Percentiles rank a stretch among this genome's conserved stretches.
Evolutionary conservation across 1,140 invertebrate genomes (phyloP).

Genomic region (Trachymyrmex cornetzi): DNA sequence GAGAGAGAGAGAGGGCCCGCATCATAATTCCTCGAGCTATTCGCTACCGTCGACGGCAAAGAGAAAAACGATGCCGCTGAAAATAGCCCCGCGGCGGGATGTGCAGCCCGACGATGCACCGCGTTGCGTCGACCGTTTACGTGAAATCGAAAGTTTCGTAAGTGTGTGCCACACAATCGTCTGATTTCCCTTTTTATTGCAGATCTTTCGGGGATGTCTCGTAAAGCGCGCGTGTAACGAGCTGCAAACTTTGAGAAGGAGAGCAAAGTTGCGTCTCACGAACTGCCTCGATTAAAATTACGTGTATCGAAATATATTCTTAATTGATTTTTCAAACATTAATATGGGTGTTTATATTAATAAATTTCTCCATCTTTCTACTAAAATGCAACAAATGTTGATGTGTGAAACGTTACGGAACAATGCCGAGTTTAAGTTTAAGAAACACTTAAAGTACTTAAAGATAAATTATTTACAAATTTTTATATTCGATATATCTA

Average conservation of each 20-base stretch:
- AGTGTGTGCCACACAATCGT: conserved; percentile 21
- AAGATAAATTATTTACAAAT: not conserved
- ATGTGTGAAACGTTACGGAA: not conserved
- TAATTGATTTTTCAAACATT: conserved; percentile 4
- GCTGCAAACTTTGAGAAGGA: not conserved
- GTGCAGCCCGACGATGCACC: conserved; percentile 22
- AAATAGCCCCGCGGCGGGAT: conserved; percentile 65
- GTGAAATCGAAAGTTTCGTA: conserved; percentile 60
- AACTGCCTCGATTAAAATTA: conserved; percentile 19
- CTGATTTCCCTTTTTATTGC: conserved; percentile 23
- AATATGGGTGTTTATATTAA: not conserved
- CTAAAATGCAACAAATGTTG: not conserved
- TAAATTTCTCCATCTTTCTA: not conserved
- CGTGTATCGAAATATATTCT: not conserved
- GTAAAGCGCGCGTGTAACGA: conserved; percentile 43
- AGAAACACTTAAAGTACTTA: not conserved
- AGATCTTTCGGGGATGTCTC: conserved; percentile 30
- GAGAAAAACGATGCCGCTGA: conserved; percentile 73
- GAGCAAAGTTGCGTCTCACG: not conserved
- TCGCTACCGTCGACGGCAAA: conserved; percentile 74
- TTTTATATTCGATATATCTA: not conserved
- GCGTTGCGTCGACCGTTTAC: conserved; percentile 57
- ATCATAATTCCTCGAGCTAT: conserved; percentile 82
- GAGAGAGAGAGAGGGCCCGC: conserved; percentile 64
- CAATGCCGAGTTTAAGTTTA: no score